Evolutionary conservation across 2,888 invertebrate species (phyloP).

Genomic region (Bruchidius siliquastri): DNA sequence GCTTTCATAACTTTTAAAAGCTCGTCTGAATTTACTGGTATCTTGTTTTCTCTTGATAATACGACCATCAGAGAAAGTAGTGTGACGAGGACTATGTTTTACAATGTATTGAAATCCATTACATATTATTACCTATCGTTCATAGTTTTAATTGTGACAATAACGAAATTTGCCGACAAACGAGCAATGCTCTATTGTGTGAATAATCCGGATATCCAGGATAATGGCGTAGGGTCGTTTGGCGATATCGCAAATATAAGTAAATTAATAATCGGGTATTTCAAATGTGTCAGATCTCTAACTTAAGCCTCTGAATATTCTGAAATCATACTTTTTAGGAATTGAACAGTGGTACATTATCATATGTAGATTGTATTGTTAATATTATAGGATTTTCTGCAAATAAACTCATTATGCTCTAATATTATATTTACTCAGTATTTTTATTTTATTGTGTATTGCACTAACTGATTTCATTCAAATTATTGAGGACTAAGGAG

Average conservation of each 20-base stretch:
- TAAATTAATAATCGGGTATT: not conserved
- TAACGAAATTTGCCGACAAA: not conserved
- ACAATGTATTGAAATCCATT: not conserved
- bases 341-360: too few relatives aligned
- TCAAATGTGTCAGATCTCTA: too few relatives aligned
- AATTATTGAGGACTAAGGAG: too few relatives aligned
- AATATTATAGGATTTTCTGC: too few relatives aligned
- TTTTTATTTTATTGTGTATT: too few relatives aligned
- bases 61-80: not conserved
- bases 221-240: not conserved
- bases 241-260: not conserved
- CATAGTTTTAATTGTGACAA: not conserved
- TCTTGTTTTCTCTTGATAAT: not conserved
- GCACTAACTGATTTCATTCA: too few relatives aligned
- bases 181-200: not conserved
- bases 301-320: too few relatives aligned
- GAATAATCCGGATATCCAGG: not conserved
- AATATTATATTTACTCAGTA: too few relatives aligned
- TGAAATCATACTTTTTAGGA: too few relatives aligned
- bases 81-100: not conserved
- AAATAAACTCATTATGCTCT: too few relatives aligned
- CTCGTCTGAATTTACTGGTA: not conserved
- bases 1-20: not conserved
- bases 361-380: too few relatives aligned
- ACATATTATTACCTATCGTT: not conserved